Percentiles rank a stretch among this genome's conserved stretches.
These are phyloP conservation scores for Tetragonisca angustula DNA, from an alignment of 2,888 invertebrate genomes.

Conservation along the genomic window DNA sequence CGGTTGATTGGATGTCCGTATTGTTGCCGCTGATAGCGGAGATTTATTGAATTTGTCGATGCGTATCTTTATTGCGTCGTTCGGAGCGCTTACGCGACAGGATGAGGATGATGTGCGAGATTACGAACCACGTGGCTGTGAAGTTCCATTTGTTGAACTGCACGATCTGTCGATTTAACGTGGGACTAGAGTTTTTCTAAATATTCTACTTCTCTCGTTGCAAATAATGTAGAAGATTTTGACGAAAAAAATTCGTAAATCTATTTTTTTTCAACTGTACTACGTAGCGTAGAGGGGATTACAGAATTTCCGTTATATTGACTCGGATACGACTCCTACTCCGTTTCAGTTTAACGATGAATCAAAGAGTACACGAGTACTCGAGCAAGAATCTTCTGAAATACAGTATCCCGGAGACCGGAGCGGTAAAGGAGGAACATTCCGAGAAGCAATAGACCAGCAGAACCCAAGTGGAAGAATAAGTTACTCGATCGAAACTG, in stretches of 20 bases:
- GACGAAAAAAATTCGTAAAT: too few relatives aligned
- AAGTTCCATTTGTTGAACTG: too few relatives aligned
- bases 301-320: too few relatives aligned
- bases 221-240: too few relatives aligned
- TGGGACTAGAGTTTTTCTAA: too few relatives aligned
- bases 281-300: too few relatives aligned
- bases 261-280: too few relatives aligned
- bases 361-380: too few relatives aligned
- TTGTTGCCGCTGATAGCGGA: background rate
- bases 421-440: background rate
- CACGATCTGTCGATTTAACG: too few relatives aligned
- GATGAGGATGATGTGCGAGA: background rate
- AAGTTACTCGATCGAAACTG: conserved; percentile 1
- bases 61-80: background rate
- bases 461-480: conserved; percentile 8
- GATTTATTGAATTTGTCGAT: conserved; percentile 8
- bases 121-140: background rate
- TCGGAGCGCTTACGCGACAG: background rate
- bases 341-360: background rate
- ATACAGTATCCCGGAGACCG: background rate
- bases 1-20: background rate
- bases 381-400: background rate
- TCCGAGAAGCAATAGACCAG: background rate
- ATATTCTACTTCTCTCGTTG: too few relatives aligned
- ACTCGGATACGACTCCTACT: too few relatives aligned